These are phyloP conservation scores for Ctenomys sociabilis DNA, from an alignment of 2,113 vertebrate species.

Conservation along the genomic window DNA sequence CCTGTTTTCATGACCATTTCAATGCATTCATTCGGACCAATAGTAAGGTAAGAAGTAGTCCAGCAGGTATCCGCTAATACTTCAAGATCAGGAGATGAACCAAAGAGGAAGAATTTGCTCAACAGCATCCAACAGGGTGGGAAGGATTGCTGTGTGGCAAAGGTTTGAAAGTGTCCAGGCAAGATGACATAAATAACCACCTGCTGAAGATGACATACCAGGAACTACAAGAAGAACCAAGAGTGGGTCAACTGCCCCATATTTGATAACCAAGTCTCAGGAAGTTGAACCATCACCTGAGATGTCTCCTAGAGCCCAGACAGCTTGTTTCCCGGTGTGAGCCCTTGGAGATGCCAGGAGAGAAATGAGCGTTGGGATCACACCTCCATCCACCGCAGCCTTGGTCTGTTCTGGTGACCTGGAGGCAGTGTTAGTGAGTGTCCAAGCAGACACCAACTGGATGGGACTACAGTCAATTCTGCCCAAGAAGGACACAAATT, in stretches of 20 bases:
- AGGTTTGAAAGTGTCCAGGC: constrained; percentile 85
- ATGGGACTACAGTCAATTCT: too few relatives aligned
- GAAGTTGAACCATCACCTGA: constrained; percentile 93
- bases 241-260: constrained; percentile 90
- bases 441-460: too few relatives aligned
- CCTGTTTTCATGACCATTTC: constrained; percentile 93
- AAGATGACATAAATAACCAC: constrained; percentile 93
- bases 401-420: neutral
- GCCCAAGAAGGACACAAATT: too few relatives aligned
- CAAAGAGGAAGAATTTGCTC: neutral
- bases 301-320: constrained; percentile 69
- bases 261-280: constrained; percentile 93
- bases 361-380: too few relatives aligned
- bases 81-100: constrained; percentile 76
- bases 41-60: constrained; percentile 84
- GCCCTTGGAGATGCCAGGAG: too few relatives aligned
- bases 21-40: constrained; percentile 91
- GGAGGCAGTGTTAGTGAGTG: too few relatives aligned
- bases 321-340: neutral
- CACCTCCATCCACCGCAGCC: neutral
- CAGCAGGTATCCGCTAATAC: constrained; percentile 90
- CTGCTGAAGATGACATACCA: constrained; percentile 88
- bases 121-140: neutral
- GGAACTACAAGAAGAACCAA: constrained; percentile 88
- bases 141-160: constrained; percentile 77